phyloP scores from a whole-genome alignment of 2,888 invertebrate genomes.

The Nemoura dubitans region DNA sequence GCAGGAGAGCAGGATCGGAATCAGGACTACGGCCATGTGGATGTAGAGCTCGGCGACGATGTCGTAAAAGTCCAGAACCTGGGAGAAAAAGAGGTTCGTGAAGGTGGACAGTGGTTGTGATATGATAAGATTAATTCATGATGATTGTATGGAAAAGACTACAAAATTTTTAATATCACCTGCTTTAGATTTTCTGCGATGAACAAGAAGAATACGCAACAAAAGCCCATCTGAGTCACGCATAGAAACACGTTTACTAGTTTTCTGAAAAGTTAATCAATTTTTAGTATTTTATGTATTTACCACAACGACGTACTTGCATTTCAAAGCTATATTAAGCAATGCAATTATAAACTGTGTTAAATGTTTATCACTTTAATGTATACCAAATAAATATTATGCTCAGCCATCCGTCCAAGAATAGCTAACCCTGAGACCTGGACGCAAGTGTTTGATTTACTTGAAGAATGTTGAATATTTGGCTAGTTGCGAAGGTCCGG shows the following conservation, averaged over 20 bases:
- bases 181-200: constrained; percentile 87
- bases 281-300: too few species aligned
- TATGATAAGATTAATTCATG: too few species aligned
- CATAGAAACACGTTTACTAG: constrained; percentile 84
- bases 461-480: constrained; percentile 72
- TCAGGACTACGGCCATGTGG: constrained; percentile 77
- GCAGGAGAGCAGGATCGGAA: constrained; percentile 77
- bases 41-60: constrained; percentile 70
- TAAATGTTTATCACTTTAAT: too few species aligned
- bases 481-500: constrained; percentile 74
- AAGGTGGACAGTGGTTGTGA: too few species aligned
- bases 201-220: constrained; percentile 95
- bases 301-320: too few species aligned
- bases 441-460: constrained; percentile 53
- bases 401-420: too few species aligned
- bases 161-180: constrained; percentile 54
- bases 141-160: too few species aligned
- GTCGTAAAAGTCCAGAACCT: constrained; percentile 75
- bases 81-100: too few species aligned
- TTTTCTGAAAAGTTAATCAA: constrained; percentile 50
- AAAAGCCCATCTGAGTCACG: constrained; percentile 94
- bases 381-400: too few species aligned
- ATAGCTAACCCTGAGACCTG: too few species aligned
- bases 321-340: too few species aligned
- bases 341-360: too few species aligned